phyloP scores from a whole-genome alignment of 2,888 invertebrate genomes.

The Stegophylla sp. region DNA sequence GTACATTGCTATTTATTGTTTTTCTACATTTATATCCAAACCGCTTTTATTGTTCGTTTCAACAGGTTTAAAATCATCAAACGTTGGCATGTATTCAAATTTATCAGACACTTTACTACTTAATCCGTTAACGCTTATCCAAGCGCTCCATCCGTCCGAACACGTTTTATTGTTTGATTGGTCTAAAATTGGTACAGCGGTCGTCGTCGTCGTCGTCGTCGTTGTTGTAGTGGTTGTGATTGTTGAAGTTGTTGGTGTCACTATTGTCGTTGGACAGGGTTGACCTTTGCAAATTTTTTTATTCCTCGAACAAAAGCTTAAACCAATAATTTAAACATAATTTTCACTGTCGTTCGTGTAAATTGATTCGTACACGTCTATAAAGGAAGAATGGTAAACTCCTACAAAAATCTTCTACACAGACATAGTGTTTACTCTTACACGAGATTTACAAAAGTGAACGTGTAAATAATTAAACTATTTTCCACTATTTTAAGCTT shows the following conservation, averaged over 20 bases:
- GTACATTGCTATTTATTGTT: background rate
- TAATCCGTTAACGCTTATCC: slow-evolving; percentile 40
- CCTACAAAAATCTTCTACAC: no score
- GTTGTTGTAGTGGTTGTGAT: slow-evolving; percentile 61
- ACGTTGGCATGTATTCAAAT: slow-evolving; percentile 27
- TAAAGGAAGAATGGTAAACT: no score
- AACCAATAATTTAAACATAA: slow-evolving; percentile 3
- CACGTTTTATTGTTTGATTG: slow-evolving; percentile 59
- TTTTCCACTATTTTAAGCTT: no score
- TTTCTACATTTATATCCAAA: background rate
- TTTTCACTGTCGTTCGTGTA: background rate
- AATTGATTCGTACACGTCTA: background rate
- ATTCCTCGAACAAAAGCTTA: slow-evolving; percentile 72
- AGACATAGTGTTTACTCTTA: no score
- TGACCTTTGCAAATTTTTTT: slow-evolving; percentile 75
- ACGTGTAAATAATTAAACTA: no score
- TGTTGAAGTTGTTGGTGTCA: slow-evolving; percentile 58
- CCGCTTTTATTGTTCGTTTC: background rate
- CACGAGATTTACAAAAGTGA: no score
- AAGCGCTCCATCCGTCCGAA: slow-evolving; percentile 64
- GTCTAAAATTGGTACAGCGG: slow-evolving; percentile 28
- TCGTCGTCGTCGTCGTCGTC: slow-evolving; percentile 23
- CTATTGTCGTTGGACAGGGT: slow-evolving; percentile 68
- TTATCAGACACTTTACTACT: slow-evolving; percentile 6
- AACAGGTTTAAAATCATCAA: slow-evolving; percentile 23